Conservation (phyloP, 2,113 vertebrate species). For the Dendrocopos noguchii region DNA sequence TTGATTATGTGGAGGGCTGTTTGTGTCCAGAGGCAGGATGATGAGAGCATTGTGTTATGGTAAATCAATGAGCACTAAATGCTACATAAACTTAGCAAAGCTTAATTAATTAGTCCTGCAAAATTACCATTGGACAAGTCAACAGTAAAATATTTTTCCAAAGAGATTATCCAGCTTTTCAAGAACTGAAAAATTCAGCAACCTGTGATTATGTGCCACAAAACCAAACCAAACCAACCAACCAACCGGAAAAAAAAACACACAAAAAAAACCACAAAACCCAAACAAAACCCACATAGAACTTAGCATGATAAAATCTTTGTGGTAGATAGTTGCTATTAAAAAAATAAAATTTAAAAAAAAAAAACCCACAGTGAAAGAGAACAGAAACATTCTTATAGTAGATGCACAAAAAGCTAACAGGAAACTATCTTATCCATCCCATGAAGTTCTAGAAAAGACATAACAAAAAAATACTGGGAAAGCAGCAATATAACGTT, state of each 20-base stretch:
- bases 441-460: not conserved
- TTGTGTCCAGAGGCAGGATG: not conserved
- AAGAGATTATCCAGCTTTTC: not conserved
- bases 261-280: not conserved
- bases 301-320: not conserved
- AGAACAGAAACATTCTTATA: not conserved
- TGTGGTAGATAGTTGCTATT: not conserved
- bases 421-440: fast-evolving
- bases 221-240: not conserved
- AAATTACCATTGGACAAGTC: not conserved
- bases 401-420: not conserved
- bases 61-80: conserved; percentile 3
- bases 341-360: not conserved
- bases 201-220: not conserved
- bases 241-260: no score
- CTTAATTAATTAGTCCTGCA: not conserved
- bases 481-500: not conserved
- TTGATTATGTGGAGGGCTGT: not conserved
- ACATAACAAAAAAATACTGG: not conserved
- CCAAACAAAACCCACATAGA: not conserved
- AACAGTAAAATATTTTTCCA: conserved; percentile 11
- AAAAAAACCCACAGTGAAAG: not conserved
- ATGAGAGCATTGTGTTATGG: not conserved
- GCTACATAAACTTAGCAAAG: not conserved
- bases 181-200: not conserved